Conservation (phyloP, 2,113 vertebrate species). For the Chloebia gouldiae region DNA sequence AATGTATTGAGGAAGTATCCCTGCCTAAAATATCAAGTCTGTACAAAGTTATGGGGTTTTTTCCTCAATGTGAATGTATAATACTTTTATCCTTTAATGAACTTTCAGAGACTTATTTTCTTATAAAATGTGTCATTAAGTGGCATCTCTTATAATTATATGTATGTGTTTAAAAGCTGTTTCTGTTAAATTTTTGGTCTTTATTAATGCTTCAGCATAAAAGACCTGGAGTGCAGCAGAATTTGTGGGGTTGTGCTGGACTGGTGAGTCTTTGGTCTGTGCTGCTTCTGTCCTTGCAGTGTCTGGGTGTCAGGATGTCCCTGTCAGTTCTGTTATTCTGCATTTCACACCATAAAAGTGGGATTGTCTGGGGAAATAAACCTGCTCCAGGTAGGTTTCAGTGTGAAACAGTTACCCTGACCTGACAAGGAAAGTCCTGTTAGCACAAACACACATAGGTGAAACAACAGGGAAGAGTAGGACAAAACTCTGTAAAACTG, state of each 20-base stretch:
- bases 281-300: accelerated
- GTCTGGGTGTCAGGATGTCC: background rate
- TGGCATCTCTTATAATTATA: background rate
- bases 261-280: background rate
- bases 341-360: background rate
- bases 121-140: background rate
- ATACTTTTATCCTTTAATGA: slow-evolving; percentile 2
- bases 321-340: background rate
- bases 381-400: background rate
- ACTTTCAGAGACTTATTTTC: background rate
- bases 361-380: background rate
- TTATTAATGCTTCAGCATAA: background rate
- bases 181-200: background rate
- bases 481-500: background rate
- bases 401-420: background rate
- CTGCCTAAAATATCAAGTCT: slow-evolving; percentile 22
- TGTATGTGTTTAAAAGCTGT: background rate
- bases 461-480: background rate
- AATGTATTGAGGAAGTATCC: background rate
- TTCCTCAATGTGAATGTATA: background rate
- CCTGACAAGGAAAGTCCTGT: background rate
- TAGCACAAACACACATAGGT: accelerated
- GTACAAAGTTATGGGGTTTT: background rate
- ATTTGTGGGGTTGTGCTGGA: background rate
- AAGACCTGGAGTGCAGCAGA: background rate